These are phyloP conservation scores for Meteorus colon DNA, from an alignment of 2,888 invertebrate genomes.

Conservation along the genomic window DNA sequence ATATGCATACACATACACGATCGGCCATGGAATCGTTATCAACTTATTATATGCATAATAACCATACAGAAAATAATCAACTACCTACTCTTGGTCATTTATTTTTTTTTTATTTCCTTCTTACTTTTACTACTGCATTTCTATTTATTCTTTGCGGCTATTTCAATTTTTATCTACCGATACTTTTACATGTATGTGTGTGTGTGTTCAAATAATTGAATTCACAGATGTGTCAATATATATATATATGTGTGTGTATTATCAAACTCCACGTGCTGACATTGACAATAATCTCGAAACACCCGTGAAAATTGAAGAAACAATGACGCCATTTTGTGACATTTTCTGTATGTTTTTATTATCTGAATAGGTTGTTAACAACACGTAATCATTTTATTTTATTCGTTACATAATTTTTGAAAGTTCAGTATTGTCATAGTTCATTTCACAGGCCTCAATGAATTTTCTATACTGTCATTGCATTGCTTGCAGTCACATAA, in stretches of 20 bases:
- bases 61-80: constrained; percentile 2
- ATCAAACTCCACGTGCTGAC: not conserved
- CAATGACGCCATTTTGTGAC: not conserved
- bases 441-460: too few relatives aligned
- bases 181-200: too few relatives aligned
- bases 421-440: too few relatives aligned
- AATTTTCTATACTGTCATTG: too few relatives aligned
- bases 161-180: too few relatives aligned
- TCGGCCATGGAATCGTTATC: constrained; percentile 10
- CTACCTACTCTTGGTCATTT: constrained; percentile 1
- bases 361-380: too few relatives aligned
- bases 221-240: too few relatives aligned
- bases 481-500: too few relatives aligned
- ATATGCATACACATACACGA: constrained; percentile 7
- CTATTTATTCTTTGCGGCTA: not conserved
- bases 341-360: too few relatives aligned
- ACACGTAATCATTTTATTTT: too few relatives aligned
- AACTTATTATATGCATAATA: not conserved
- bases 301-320: not conserved
- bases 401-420: too few relatives aligned
- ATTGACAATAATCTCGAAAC: not conserved
- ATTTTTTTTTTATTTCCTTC: not conserved
- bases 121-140: not conserved
- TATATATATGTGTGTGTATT: not conserved
- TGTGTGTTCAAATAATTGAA: too few relatives aligned